These are phyloP conservation scores for Tiliqua scincoides DNA, from an alignment of 2,113 vertebrate species.

Conservation along the genomic window DNA sequence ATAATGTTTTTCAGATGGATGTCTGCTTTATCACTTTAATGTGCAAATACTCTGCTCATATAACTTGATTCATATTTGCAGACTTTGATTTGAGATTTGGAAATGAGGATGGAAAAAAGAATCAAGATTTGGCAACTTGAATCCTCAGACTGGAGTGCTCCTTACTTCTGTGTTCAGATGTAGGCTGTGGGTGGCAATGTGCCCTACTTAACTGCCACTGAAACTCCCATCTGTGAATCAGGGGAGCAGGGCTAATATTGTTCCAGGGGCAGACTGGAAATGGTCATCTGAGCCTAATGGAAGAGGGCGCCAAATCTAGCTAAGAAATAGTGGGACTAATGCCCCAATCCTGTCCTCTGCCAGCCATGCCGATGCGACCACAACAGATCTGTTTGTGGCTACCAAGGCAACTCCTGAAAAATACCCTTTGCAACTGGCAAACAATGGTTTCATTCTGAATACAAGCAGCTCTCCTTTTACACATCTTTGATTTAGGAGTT, in stretches of 20 bases:
- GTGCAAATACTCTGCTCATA: neutral
- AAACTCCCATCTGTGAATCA: neutral
- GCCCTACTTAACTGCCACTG: neutral
- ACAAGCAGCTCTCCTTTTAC: no score
- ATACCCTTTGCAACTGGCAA: no score
- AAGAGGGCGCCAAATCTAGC: neutral
- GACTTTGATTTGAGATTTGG: neutral
- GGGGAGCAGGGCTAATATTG: no score
- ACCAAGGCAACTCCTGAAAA: no score
- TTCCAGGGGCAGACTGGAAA: neutral
- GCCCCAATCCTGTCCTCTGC: no score
- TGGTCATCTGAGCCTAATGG: neutral
- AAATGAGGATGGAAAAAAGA: neutral
- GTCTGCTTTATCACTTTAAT: neutral
- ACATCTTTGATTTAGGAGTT: no score
- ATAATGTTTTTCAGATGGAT: neutral
- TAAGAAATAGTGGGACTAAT: neutral
- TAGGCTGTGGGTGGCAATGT: neutral
- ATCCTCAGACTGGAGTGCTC: neutral
- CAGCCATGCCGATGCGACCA: no score
- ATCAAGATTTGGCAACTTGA: neutral
- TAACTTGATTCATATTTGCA: neutral
- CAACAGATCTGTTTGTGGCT: no score
- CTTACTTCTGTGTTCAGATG: neutral
- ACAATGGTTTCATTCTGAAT: no score